These are phyloP conservation scores for Xiphophorus hellerii DNA, from an alignment of 2,113 vertebrate genomes.

Conservation along the genomic window DNA sequence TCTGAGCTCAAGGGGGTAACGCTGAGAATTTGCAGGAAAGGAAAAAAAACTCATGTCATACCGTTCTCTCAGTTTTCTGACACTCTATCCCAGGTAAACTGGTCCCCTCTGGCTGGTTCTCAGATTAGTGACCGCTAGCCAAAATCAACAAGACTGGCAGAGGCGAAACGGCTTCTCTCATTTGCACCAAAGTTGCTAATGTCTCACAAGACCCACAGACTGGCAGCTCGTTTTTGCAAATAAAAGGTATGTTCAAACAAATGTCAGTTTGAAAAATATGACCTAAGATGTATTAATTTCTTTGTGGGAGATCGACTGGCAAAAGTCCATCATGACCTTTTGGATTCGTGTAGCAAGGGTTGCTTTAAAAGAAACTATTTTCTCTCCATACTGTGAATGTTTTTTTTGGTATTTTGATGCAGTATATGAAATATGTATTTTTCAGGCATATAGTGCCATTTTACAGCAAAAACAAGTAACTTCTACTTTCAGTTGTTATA, in stretches of 20 bases:
- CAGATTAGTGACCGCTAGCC: constrained; percentile 55
- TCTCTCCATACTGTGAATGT: not conserved
- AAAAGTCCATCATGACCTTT: not conserved
- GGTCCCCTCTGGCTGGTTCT: constrained; percentile 55
- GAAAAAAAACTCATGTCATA: constrained; percentile 9
- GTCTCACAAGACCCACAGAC: constrained; percentile 54
- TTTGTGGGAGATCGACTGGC: constrained; percentile 3
- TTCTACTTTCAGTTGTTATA: too few species aligned
- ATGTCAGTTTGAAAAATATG: constrained; percentile 8
- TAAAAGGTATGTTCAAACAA: constrained; percentile 26
- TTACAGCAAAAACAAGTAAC: too few species aligned
- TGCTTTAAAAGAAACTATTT: not conserved
- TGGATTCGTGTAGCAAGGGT: not conserved
- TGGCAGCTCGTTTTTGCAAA: constrained; percentile 42
- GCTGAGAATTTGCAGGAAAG: constrained; percentile 16
- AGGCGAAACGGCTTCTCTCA: constrained; percentile 61
- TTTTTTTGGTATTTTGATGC: not conserved
- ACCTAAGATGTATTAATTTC: constrained; percentile 1
- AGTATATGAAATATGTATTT: not conserved
- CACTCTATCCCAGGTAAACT: constrained; percentile 64
- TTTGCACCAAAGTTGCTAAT: constrained; percentile 68
- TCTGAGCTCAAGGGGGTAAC: constrained; percentile 11
- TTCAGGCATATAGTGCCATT: too few species aligned
- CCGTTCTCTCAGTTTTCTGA: constrained; percentile 36
- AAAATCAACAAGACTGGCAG: constrained; percentile 74